Conservation (phyloP, 2,888 invertebrate genomes). For the Galeopsomyia nigrocyanea region DNA sequence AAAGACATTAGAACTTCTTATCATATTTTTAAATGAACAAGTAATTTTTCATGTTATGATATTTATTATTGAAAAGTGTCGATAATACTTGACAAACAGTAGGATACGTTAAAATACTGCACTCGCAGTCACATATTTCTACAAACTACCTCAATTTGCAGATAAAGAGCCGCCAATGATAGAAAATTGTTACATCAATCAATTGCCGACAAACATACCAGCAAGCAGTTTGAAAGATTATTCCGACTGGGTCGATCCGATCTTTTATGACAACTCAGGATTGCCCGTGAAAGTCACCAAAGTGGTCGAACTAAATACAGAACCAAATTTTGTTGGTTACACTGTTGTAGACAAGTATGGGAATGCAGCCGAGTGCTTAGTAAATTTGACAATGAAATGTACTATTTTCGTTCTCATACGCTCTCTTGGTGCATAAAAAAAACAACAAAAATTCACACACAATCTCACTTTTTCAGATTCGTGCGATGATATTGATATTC, state of each 20-base stretch:
- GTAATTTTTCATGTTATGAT: no score
- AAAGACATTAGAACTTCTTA: no score
- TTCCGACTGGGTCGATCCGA: conserved; percentile 74
- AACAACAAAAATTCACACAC: conserved; percentile 2
- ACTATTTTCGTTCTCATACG: conserved; percentile 37
- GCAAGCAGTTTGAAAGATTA: conserved; percentile 57
- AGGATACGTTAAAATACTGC: no score
- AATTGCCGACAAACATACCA: conserved; percentile 66
- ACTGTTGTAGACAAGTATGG: conserved; percentile 73
- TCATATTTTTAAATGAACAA: no score
- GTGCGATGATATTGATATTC: conserved; percentile 66
- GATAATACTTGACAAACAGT: no score
- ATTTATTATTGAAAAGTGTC: no score
- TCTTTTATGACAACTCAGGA: conserved; percentile 74
- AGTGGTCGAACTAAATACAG: conserved; percentile 70
- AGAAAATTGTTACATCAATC: conserved; percentile 74
- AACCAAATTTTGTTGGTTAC: conserved; percentile 73
- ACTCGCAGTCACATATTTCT: background rate
- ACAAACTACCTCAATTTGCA: conserved; percentile 53
- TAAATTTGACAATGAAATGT: conserved; percentile 76
- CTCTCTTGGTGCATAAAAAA: background rate
- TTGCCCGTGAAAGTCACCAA: conserved; percentile 61
- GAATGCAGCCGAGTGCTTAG: conserved; percentile 73
- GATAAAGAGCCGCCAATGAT: conserved; percentile 73
- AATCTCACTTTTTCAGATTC: conserved; percentile 53